phyloP scores from a whole-genome alignment of 2,797 vertebrate species.

The Geotria australis region DNA sequence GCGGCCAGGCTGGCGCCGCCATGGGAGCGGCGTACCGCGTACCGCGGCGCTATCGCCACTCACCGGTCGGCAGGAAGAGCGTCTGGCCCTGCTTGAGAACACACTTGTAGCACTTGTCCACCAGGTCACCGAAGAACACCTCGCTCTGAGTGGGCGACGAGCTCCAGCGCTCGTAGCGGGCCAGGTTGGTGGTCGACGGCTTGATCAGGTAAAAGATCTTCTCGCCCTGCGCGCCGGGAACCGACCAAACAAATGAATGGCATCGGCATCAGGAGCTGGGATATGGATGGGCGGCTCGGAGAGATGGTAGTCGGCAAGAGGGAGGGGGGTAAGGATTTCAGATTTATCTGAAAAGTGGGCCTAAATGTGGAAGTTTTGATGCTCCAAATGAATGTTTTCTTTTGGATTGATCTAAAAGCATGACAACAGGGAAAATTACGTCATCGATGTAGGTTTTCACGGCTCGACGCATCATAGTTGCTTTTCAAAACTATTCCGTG shows the following conservation, averaged over 20 bases:
- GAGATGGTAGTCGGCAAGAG: neutral
- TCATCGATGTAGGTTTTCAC: no score
- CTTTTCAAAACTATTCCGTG: no score
- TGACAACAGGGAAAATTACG: no score
- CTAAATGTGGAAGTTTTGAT: no score
- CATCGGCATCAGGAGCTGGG: neutral
- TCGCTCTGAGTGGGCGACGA: conserved; percentile 73
- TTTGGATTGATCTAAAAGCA: no score
- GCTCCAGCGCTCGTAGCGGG: conserved; percentile 71
- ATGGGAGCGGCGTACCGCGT: no score
- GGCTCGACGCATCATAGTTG: no score
- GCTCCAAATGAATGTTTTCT: no score
- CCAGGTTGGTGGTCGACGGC: conserved; percentile 48
- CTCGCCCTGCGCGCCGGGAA: conserved; percentile 27
- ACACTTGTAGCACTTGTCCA: conserved; percentile 72
- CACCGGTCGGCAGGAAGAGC: conserved; percentile 76
- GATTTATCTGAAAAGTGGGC: no score
- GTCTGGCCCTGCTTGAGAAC: conserved; percentile 77
- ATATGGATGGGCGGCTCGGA: neutral
- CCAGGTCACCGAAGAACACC: conserved; percentile 82
- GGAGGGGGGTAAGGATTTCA: neutral
- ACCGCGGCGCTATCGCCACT: neutral
- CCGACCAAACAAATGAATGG: neutral
- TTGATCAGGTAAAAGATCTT: conserved; percentile 81
- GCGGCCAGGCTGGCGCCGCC: no score